A percentile compares a stretch with the other conserved stretches of the same genome.
phyloP scores from a whole-genome alignment of 2,113 vertebrate species.

The Symphodus melops region DNA sequence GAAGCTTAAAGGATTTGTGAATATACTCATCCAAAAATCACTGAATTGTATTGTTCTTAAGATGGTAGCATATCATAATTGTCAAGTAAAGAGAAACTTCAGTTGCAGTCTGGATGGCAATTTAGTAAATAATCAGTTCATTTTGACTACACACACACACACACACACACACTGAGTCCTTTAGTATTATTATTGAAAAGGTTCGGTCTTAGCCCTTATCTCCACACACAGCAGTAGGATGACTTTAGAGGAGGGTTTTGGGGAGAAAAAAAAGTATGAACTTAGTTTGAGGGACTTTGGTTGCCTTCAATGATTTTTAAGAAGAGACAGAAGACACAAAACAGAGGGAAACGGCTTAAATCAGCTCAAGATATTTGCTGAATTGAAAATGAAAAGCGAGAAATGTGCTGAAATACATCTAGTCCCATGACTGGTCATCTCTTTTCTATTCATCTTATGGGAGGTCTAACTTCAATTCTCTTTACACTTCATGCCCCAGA shows the following conservation, averaged over 20 bases:
- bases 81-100: neutral
- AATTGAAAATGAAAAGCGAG: slow-evolving; percentile 41
- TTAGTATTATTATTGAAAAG: slow-evolving; percentile 48
- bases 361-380: slow-evolving; percentile 44
- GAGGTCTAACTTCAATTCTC: slow-evolving; percentile 4
- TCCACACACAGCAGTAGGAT: slow-evolving; percentile 51
- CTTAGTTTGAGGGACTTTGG: slow-evolving; percentile 57
- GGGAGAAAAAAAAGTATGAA: slow-evolving; percentile 23
- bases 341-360: slow-evolving; percentile 44
- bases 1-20: no score
- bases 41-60: no score
- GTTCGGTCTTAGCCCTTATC: slow-evolving; percentile 64
- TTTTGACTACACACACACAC: slow-evolving; percentile 1
- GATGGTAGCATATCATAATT: no score
- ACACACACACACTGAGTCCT: slow-evolving; percentile 8
- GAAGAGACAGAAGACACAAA: slow-evolving; percentile 51
- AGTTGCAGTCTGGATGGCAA: neutral
- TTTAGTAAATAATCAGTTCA: neutral
- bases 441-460: slow-evolving; percentile 2
- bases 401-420: slow-evolving; percentile 55
- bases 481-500: slow-evolving; percentile 8
- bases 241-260: slow-evolving; percentile 43
- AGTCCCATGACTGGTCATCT: slow-evolving; percentile 31
- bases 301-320: slow-evolving; percentile 46
- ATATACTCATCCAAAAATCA: no score